phyloP scores from a whole-genome alignment of 1,140 invertebrate genomes.

The Macrocentrus cingulum region DNA sequence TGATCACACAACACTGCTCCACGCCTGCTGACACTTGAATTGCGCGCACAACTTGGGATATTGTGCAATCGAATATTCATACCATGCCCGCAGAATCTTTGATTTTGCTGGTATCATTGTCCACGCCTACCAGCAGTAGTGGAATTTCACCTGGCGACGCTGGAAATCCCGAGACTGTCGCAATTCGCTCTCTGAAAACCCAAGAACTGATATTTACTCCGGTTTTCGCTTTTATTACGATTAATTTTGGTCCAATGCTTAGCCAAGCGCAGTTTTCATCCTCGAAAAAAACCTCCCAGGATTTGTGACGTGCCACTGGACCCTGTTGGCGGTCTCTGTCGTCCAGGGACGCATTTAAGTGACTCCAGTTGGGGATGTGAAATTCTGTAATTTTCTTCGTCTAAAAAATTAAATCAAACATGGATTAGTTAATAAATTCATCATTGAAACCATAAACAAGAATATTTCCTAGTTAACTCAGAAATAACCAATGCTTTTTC shows the following conservation, averaged over 20 bases:
- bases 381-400: conserved; percentile 38
- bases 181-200: conserved; percentile 56
- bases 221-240: conserved; percentile 54
- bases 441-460: too few species aligned
- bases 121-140: conserved; percentile 50
- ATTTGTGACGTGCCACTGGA: conserved; percentile 13
- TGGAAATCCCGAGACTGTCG: conserved; percentile 46
- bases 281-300: conserved; percentile 47
- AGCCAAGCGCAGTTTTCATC: conserved; percentile 55
- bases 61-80: conserved; percentile 49
- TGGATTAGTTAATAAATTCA: too few species aligned
- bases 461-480: too few species aligned
- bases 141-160: conserved; percentile 47
- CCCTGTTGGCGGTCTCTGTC: conserved; percentile 18
- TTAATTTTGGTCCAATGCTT: conserved; percentile 49
- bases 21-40: conserved; percentile 50
- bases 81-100: conserved; percentile 50
- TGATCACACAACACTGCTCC: conserved; percentile 49
- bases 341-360: conserved; percentile 26
- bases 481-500: too few species aligned
- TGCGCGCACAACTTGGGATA: conserved; percentile 48
- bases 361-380: conserved; percentile 30
- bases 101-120: conserved; percentile 48
- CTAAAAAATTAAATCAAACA: conserved; percentile 22
- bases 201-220: conserved; percentile 57